Evolutionary conservation across 1,140 invertebrate genomes (phyloP).

Genomic region (Bombus turneri): DNA sequence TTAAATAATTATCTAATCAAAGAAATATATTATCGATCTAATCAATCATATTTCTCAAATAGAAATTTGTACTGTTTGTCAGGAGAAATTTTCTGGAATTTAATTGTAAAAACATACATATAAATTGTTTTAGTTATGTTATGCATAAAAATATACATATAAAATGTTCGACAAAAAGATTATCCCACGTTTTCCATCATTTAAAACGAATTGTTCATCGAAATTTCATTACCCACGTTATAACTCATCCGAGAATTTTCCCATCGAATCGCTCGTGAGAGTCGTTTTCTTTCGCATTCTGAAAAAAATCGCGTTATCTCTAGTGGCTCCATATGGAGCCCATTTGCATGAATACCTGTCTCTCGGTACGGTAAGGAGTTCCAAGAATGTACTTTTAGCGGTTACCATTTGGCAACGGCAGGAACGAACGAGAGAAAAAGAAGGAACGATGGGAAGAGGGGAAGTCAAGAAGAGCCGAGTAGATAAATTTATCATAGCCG

Average conservation of each 20-base stretch:
- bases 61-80: neutral
- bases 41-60: neutral
- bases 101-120: neutral
- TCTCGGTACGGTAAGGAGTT: conserved; percentile 5
- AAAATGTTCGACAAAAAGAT: neutral
- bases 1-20: neutral
- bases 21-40: neutral
- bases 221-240: neutral
- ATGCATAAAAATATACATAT: neutral
- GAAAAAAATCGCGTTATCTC: conserved; percentile 14
- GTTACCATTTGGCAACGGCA: neutral
- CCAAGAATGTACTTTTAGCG: conserved; percentile 13
- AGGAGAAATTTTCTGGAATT: neutral
- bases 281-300: neutral
- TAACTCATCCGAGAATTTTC: neutral
- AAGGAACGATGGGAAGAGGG: neutral
- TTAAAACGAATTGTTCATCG: neutral
- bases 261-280: neutral
- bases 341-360: conserved; percentile 43
- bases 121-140: neutral
- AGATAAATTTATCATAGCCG: conserved; percentile 35
- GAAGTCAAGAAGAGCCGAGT: conserved; percentile 14
- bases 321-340: conserved; percentile 5
- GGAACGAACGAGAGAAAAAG: neutral
- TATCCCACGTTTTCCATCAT: neutral